A percentile compares a stretch with the other conserved stretches of the same genome.
Evolutionary conservation across 2,888 invertebrate genomes (phyloP).

Genomic region (Sinotaia quadrata): DNA sequence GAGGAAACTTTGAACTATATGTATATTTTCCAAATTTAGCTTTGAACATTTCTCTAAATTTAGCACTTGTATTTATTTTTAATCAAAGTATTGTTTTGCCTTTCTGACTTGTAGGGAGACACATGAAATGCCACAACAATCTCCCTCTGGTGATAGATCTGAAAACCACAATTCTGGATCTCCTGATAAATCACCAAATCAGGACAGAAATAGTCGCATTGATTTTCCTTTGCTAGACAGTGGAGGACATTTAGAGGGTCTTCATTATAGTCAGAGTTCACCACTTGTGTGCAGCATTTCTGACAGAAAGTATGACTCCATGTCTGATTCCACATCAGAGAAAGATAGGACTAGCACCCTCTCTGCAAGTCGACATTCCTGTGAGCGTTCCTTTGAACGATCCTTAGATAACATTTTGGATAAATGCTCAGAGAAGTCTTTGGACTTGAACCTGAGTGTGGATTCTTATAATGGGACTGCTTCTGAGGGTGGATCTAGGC

Average conservation of each 20-base stretch:
- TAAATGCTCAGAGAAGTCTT: slow-evolving; percentile 59
- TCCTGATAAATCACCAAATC: slow-evolving; percentile 26
- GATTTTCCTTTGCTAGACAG: neutral
- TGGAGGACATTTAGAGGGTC: neutral
- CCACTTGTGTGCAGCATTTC: neutral
- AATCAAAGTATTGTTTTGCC: neutral
- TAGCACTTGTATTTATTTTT: neutral
- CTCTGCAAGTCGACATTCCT: slow-evolving; percentile 1
- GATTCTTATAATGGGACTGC: slow-evolving; percentile 45
- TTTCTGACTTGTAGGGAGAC: neutral
- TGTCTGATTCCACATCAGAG: slow-evolving; percentile 17
- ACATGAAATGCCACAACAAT: slow-evolving; percentile 5
- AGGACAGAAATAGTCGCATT: neutral
- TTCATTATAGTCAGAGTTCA: neutral
- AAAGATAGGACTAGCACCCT: slow-evolving; percentile 14
- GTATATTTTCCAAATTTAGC: too few relatives aligned
- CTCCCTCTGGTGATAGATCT: slow-evolving; percentile 15
- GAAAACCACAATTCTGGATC: slow-evolving; percentile 29
- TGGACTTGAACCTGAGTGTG: slow-evolving; percentile 52
- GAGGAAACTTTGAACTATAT: too few relatives aligned
- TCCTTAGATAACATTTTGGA: slow-evolving; percentile 62
- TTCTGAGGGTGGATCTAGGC: slow-evolving; percentile 42
- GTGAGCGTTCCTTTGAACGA: slow-evolving; percentile 60
- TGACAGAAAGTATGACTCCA: slow-evolving; percentile 21
- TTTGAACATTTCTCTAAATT: neutral